Percentiles rank a stretch among this genome's conserved stretches.
These are phyloP conservation scores for Xiphydria camelus DNA, from an alignment of 2,888 invertebrate species.

Conservation along the genomic window DNA sequence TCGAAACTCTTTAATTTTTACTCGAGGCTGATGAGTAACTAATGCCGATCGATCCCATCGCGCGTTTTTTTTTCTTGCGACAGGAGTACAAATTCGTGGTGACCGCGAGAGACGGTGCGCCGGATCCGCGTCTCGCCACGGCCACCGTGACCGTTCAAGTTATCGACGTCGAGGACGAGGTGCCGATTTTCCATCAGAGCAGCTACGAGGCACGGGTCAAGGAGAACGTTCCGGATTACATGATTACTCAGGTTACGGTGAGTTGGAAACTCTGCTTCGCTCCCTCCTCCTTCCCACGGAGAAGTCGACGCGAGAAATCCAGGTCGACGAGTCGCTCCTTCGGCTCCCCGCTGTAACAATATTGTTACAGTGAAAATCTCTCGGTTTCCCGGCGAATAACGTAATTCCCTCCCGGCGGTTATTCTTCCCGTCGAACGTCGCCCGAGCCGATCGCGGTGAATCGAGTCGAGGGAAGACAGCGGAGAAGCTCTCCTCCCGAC, in stretches of 20 bases:
- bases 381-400: too few relatives aligned
- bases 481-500: too few relatives aligned
- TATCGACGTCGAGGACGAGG: slow-evolving; percentile 80
- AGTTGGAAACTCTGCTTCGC: slow-evolving; percentile 27
- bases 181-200: slow-evolving; percentile 74
- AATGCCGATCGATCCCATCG: too few relatives aligned
- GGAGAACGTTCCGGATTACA: slow-evolving; percentile 79
- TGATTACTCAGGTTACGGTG: slow-evolving; percentile 78
- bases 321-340: too few relatives aligned
- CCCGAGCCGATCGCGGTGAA: too few relatives aligned
- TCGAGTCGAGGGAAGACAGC: too few relatives aligned
- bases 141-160: slow-evolving; percentile 84
- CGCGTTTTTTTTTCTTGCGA: slow-evolving; percentile 1
- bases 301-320: too few relatives aligned
- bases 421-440: too few relatives aligned
- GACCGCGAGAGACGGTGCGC: slow-evolving; percentile 85
- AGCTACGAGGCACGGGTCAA: slow-evolving; percentile 80
- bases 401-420: too few relatives aligned
- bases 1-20: slow-evolving; percentile 1
- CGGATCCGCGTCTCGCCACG: slow-evolving; percentile 82
- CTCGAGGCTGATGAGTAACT: not conserved
- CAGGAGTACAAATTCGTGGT: slow-evolving; percentile 82
- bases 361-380: too few relatives aligned
- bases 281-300: not conserved
- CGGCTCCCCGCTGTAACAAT: too few relatives aligned